Evolutionary conservation across 2,888 invertebrate species (phyloP).

Genomic region (Pristionchus mayeri): DNA sequence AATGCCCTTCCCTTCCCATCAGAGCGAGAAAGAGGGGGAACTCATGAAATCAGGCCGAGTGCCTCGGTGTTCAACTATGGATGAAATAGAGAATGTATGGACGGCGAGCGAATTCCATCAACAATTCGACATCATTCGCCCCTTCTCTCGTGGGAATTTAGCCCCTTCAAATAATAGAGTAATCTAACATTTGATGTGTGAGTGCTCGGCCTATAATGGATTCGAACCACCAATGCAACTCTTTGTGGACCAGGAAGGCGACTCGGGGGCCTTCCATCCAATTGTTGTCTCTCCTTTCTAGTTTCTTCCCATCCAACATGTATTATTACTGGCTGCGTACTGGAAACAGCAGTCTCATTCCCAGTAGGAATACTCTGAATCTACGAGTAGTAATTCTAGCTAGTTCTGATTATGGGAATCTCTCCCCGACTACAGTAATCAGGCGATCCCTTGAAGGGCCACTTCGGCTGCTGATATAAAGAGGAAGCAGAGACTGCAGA

Average conservation of each 20-base stretch:
- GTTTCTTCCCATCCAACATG: constrained; percentile 32
- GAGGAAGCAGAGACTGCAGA: constrained; percentile 91
- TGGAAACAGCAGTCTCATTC: constrained; percentile 21
- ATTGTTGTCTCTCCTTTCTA: neutral
- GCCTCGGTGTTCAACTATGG: neutral
- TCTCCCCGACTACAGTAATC: neutral
- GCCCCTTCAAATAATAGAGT: constrained; percentile 3
- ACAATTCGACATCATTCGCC: neutral
- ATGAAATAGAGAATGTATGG: constrained; percentile 20
- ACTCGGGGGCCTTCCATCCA: neutral
- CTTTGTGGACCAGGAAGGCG: neutral
- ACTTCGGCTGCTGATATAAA: constrained; percentile 84
- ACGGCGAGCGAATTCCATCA: neutral
- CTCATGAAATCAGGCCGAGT: neutral
- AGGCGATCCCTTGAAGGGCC: neutral
- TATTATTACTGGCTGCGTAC: constrained; percentile 31
- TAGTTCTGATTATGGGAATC: neutral
- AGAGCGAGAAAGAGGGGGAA: neutral
- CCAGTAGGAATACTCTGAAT: constrained; percentile 17
- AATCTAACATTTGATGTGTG: neutral
- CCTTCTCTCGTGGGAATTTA: constrained; percentile 10
- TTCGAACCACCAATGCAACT: constrained; percentile 18
- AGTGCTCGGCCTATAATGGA: neutral
- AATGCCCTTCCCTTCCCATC: no score
- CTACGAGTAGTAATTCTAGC: neutral